A percentile compares a stretch with the other conserved stretches of the same genome.
Conservation (phyloP, 2,888 invertebrate species). For the Apamea epomidion region DNA sequence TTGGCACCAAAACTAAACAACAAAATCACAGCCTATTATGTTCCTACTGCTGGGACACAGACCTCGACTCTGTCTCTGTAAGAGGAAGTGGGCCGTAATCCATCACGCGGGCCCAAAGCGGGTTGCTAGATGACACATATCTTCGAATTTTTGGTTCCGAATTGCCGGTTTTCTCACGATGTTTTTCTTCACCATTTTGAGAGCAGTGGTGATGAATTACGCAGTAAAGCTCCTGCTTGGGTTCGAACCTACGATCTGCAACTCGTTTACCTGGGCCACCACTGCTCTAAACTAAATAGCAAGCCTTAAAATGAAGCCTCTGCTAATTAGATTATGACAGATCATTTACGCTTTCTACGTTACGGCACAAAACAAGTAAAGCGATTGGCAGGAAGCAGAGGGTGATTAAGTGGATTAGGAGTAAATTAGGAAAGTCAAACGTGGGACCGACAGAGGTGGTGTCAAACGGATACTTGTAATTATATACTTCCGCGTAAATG, state of each 20-base stretch:
- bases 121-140: neutral
- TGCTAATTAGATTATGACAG: constrained; percentile 22
- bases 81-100: neutral
- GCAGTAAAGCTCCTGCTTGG: neutral
- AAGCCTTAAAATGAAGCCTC: neutral
- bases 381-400: constrained; percentile 53
- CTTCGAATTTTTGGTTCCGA: neutral
- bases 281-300: neutral
- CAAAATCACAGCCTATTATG: neutral
- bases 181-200: neutral
- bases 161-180: neutral
- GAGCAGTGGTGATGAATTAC: neutral
- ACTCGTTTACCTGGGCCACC: neutral
- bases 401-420: constrained; percentile 45
- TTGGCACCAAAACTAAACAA: neutral
- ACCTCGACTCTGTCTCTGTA: neutral
- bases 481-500: constrained; percentile 50
- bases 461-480: constrained; percentile 43
- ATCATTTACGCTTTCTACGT: constrained; percentile 52
- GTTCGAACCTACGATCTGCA: neutral
- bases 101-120: neutral
- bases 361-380: constrained; percentile 38
- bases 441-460: constrained; percentile 54
- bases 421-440: constrained; percentile 51
- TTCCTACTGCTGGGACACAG: neutral